Evolutionary conservation across 2,797 vertebrate genomes (phyloP), one percentile per base, ranked within the genome.

Genomic region (Diglossa cyanea): DNA sequence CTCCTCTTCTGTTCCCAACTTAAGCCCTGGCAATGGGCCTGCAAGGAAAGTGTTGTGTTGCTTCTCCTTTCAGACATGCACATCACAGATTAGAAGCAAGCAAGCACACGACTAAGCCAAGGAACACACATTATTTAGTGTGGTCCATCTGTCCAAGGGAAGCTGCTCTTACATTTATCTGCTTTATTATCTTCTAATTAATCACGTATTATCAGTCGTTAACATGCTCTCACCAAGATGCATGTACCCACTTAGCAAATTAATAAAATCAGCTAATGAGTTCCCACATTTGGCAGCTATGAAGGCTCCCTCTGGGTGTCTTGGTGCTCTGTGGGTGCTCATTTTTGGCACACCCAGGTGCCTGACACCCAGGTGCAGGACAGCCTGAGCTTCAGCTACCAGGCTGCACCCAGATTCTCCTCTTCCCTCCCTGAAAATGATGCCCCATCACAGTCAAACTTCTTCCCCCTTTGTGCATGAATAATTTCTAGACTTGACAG

Each of bases 101-200:
- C 7, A 7, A 90, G 62, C 19, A 11, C 72, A 37, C 9, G 37
- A 71, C 82, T 44, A 48, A 76, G 85, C 82, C 67, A 71, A 77
- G 61, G 81, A 77, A 60, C 67, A 31, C 24, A 19, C 53, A 51
- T 80, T 80, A 67, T 77, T 91, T 63, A 91, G 79, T 4, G 33
- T 42, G 79, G 93, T 82, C 79, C 92, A 86, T 94, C 90, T 96
- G 95, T 47, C 92, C 88, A 45, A 86, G 71, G 53, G 85, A 88
- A 93, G 53, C 79, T 88, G 92, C 86, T 96, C 85, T 85, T 82
- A 92, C n/a, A 65, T 75, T 68, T 72, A 30, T 25, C 76, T 86
- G 51, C 2, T 87, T 88, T 74, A 60, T 78, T 86, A 78, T 87
- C 70, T 88, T 39, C 35, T 71, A 84, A 93, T 93, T 94, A 94